Conservation (phyloP, 2,888 invertebrate species). For the Dyspetes luteomarginatus region DNA sequence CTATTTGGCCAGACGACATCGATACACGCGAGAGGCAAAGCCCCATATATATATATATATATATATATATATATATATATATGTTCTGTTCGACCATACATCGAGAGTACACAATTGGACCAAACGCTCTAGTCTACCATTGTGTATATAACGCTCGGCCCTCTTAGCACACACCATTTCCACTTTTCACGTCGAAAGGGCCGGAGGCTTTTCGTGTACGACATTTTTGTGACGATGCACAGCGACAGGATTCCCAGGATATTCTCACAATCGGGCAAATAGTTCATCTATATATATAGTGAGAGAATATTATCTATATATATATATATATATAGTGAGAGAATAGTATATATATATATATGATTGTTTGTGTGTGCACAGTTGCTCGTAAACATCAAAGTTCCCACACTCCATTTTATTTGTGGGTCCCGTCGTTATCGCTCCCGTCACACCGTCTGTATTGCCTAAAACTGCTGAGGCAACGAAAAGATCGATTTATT, state of each 20-base stretch:
- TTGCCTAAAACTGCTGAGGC: neutral
- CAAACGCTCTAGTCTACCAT: constrained; percentile 31
- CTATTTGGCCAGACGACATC: constrained; percentile 66
- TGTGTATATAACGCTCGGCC: constrained; percentile 19
- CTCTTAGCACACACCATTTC: constrained; percentile 50
- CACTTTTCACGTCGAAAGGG: constrained; percentile 13
- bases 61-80: neutral
- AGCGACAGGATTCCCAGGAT: neutral
- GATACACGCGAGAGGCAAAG: constrained; percentile 57
- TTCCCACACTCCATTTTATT: neutral
- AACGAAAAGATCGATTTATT: neutral
- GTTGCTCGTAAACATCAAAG: too few species aligned
- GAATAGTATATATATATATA: too few species aligned
- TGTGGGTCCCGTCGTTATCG: neutral
- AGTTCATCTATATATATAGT: too few species aligned
- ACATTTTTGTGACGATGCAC: constrained; percentile 19
- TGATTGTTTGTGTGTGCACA: too few species aligned
- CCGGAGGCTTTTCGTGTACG: constrained; percentile 14
- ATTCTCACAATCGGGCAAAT: neutral
- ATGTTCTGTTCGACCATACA: too few species aligned
- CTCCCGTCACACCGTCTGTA: neutral
- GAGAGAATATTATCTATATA: too few species aligned
- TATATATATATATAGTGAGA: too few species aligned
- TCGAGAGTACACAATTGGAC: too few species aligned
- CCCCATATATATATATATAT: neutral